Evolutionary conservation across 1,140 invertebrate species (phyloP), one percentile per base, ranked within the genome.

Genomic region (Procambarus clarkii): DNA sequence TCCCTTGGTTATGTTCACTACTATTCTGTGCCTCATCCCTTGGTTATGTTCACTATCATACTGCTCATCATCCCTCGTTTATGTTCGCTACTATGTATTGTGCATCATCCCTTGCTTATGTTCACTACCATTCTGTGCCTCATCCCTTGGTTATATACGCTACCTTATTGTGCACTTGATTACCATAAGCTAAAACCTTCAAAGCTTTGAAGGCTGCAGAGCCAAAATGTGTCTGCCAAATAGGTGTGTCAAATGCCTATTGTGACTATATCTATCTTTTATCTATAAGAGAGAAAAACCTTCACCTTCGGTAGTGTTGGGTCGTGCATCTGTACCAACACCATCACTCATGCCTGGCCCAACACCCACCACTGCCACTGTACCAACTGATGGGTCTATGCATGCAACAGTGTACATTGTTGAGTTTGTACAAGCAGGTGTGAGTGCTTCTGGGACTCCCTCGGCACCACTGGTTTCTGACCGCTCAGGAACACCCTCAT

Each of bases 371-470:
- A 48, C 79, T 24, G 79, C 48, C 79, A 81, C 58, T 81, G 48
- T 54, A 15, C 79, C 48, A 15, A 79, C n/a, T 81, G 79, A n/a
- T 34, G 79, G 79, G n/a, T 45, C 79, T 81, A 81, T 21, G 24
- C 79, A 81, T 34, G 79, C 79, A 24, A 81, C 48, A 8, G 79
- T 81, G 79, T 45, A 50, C 79, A 81, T 81, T 50, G n/a, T 58
- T 54, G 79, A 50, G n/a, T 58, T 81, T 13, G 54, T n/a, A 44
- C 48, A 81, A 24, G 79, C 13, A 24, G 79, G 48, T 81, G 79
- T 48, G 45, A 24, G 54, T 48, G 8, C 79, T 48, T 58, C 48
- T 15, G 79, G 7, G 48, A 15, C 48, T 34, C 4, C 79, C 2
- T 54, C 79, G 24, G 11, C 24, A 44, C 21, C 24, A 24, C 13